These are phyloP conservation scores for Drosophila demipolita DNA, from an alignment of 2,888 invertebrate species.

Conservation along the genomic window DNA sequence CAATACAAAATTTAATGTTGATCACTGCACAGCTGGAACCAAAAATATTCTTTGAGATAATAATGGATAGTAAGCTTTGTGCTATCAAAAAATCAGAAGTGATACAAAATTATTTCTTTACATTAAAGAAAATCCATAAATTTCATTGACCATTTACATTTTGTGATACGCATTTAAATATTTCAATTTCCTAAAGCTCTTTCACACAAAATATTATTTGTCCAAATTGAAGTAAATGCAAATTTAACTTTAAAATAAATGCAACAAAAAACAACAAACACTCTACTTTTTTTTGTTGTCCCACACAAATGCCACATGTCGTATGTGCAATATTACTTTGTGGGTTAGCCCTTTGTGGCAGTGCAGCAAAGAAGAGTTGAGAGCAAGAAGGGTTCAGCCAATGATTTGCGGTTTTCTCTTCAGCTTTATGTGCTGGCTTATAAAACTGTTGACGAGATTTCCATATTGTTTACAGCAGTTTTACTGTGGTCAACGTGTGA, in stretches of 20 bases:
- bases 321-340: slow-evolving; percentile 35
- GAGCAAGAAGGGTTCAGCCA: slow-evolving; percentile 18
- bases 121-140: neutral
- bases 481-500: slow-evolving; percentile 56
- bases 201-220: neutral
- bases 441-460: slow-evolving; percentile 34
- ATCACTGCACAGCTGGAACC: neutral
- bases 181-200: neutral
- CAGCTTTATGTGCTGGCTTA: slow-evolving; percentile 33
- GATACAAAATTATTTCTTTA: neutral
- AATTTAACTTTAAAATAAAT: slow-evolving; percentile 17
- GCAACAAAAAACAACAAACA: neutral
- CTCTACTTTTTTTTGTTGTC: slow-evolving; percentile 1
- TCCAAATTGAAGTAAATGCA: neutral
- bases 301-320: slow-evolving; percentile 18
- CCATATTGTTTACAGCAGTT: slow-evolving; percentile 61
- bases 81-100: neutral
- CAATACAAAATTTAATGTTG: neutral
- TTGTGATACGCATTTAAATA: neutral
- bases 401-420: slow-evolving; percentile 49
- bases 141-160: neutral
- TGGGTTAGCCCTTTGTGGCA: neutral
- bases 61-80: neutral
- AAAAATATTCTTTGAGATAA: neutral
- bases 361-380: slow-evolving; percentile 1